phyloP scores from a whole-genome alignment of 2,797 vertebrate species.

The Anguilla marmorata region DNA sequence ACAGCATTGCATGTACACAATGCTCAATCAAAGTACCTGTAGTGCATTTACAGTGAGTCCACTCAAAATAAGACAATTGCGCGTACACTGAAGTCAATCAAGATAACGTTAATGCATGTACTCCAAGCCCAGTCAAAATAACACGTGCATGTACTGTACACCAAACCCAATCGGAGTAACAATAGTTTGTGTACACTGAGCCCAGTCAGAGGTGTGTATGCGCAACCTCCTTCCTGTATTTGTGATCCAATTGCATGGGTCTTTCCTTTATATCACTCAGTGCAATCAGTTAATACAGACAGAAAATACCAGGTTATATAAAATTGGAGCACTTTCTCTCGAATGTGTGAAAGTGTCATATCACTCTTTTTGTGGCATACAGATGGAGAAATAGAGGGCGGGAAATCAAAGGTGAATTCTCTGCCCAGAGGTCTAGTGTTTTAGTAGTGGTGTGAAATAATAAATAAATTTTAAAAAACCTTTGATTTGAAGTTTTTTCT shows the following conservation, averaged over 20 bases:
- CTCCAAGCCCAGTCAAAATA: neutral
- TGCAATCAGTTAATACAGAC: neutral
- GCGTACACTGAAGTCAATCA: too few species aligned
- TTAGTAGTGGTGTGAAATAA: neutral
- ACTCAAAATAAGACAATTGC: too few species aligned
- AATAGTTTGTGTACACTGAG: neutral
- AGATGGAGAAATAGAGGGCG: conserved; percentile 1
- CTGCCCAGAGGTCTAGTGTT: neutral
- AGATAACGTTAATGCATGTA: neutral
- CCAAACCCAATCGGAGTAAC: neutral
- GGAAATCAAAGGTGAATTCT: neutral
- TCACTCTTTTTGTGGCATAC: neutral
- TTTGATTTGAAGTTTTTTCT: neutral
- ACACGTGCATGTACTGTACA: neutral
- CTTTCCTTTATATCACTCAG: neutral
- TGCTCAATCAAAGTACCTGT: neutral
- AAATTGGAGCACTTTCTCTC: neutral
- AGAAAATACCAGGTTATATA: neutral
- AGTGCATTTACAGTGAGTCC: too few species aligned
- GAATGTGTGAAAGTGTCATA: neutral
- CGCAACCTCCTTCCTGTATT: neutral
- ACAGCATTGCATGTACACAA: neutral
- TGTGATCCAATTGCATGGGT: neutral
- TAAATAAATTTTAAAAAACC: neutral
- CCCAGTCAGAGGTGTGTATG: too few species aligned